phyloP scores from a whole-genome alignment of 2,113 vertebrate species.

The Ceratotherium simum region DNA sequence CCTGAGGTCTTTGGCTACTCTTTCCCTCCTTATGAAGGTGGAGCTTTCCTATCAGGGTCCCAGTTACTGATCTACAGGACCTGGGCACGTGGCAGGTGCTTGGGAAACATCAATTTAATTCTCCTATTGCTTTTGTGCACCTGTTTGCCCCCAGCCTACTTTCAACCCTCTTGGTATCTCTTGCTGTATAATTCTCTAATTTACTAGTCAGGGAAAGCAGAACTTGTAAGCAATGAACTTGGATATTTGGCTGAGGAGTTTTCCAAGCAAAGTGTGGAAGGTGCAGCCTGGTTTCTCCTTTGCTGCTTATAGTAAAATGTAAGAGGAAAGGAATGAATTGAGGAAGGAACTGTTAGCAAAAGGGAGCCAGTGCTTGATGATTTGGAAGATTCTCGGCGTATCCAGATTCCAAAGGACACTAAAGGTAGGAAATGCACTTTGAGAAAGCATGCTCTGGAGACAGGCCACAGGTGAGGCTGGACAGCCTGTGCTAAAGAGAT shows the following conservation, averaged over 20 bases:
- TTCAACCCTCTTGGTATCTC: background rate
- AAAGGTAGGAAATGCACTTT: background rate
- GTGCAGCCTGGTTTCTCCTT: background rate
- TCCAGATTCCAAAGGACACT: background rate
- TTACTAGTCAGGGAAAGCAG: background rate
- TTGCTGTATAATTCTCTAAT: background rate
- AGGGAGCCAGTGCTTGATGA: background rate
- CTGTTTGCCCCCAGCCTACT: background rate
- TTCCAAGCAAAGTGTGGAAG: background rate
- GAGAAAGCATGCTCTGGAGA: background rate
- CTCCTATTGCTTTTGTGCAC: background rate
- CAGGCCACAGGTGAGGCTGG: background rate
- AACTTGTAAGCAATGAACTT: background rate
- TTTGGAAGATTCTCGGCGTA: background rate
- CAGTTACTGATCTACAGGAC: background rate
- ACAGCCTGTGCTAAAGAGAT: background rate
- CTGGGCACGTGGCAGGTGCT: background rate
- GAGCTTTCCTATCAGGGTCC: background rate
- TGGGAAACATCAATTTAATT: background rate
- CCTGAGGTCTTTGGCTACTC: background rate
- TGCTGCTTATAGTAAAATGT: background rate
- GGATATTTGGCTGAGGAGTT: background rate
- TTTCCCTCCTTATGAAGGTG: background rate
- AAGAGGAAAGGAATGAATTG: background rate
- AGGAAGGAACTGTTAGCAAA: background rate